Conservation (phyloP, 2,113 vertebrate genomes). For the Aleadryas rufinucha region DNA sequence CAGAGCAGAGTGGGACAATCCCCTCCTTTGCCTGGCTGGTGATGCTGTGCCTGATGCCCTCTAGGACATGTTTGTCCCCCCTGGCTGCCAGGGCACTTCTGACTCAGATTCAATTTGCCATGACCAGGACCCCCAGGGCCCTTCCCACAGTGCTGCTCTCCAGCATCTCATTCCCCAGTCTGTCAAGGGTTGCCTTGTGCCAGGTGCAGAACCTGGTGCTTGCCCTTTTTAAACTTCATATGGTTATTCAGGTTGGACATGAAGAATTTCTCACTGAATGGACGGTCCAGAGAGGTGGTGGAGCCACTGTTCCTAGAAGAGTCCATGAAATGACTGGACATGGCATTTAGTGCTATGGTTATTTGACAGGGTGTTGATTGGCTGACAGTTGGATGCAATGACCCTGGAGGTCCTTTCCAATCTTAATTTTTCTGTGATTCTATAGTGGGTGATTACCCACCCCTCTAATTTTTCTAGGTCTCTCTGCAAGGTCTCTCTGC, state of each 20-base stretch:
- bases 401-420: not conserved
- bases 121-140: accelerated
- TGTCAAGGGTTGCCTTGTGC: not conserved
- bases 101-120: accelerated
- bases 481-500: not conserved
- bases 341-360: not conserved
- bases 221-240: not conserved
- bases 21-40: accelerated
- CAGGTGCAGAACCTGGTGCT: not conserved
- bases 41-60: not conserved
- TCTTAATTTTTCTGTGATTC: not conserved
- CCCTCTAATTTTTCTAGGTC: not conserved
- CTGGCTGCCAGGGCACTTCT: not conserved
- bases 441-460: not conserved
- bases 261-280: not conserved
- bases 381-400: not conserved
- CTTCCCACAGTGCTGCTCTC: not conserved
- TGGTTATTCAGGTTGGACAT: not conserved
- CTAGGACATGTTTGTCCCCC: not conserved
- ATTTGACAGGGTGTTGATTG: not conserved
- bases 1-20: not conserved
- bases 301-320: not conserved
- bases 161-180: not conserved
- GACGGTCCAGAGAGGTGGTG: not conserved
- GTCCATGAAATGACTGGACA: not conserved